Base-by-base conservation (phyloP, 1,140 invertebrate genomes). In the Lepidurus apus region DNA sequence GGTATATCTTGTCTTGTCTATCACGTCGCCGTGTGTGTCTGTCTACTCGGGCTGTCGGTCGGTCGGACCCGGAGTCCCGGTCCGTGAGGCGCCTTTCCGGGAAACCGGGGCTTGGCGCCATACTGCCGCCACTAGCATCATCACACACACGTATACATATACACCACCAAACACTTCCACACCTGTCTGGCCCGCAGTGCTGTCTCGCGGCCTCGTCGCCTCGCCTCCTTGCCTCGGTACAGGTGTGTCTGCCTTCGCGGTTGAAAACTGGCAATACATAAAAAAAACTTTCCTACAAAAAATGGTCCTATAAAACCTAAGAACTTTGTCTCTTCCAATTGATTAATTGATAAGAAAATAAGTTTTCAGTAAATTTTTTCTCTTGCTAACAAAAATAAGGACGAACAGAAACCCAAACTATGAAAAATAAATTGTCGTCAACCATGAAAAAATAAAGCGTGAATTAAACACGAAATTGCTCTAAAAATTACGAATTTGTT, bases 11-110 rank as follows among this genome's bases (percentile, higher is more conserved):
- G 53, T 65, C 53, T 17, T 65, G 53, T 65, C 53, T 65, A 65
- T 65, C 53, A 65, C 53, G 53, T 65, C 53, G 53, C 53, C 53
- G 53, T 65, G 53, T 65, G 53, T 65, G 53, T 65, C 53, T 65
- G 53, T 65, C 53, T 65, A 21, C 53, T 17, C 4, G 53, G 53
- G 53, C 53, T 65, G 53, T 65, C n/a, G 53, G 53, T 65, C 21
- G 53, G 53, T 5, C 21, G 53, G 53, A 5, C 53, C 45, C 17
- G 45, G 45, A 47, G 45, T 47, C 45, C 53, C 53, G 53, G 53
- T 65, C 53, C 53, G 53, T 65, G 53, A 13, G 53, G 53, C 53
- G 53, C 53, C 53, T 65, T 65, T 65, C 53, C 53, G 53, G 53
- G 53, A 65, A 65, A 65, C 53, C 53, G 53, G 53, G 53, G 53